Percentiles rank a stretch among this genome's conserved stretches.
Conservation (phyloP, 2,113 vertebrate genomes). For the Neogobius melanostomus region DNA sequence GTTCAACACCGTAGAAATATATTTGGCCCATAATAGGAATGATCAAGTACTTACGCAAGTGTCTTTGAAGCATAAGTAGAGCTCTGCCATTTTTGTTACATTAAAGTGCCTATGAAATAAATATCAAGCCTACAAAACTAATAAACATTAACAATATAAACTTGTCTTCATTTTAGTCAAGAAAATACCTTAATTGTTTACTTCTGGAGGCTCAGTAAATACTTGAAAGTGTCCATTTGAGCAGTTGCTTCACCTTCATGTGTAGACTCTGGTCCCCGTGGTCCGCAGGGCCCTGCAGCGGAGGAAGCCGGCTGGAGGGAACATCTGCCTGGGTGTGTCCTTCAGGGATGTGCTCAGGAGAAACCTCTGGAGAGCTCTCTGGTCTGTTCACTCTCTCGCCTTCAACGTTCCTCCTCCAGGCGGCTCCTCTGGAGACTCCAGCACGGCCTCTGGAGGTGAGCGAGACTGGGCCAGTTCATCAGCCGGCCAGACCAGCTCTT, state of each 20-base stretch:
- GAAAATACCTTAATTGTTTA: neutral
- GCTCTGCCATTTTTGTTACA: too few species aligned
- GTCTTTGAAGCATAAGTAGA: too few species aligned
- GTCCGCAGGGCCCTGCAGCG: conserved; percentile 64
- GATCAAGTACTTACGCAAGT: too few species aligned
- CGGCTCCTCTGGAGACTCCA: conserved; percentile 50
- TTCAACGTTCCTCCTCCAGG: conserved; percentile 63
- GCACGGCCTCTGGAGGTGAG: conserved; percentile 37
- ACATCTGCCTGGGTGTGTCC: conserved; percentile 66
- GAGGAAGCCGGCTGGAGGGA: conserved; percentile 55
- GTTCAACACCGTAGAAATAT: too few species aligned
- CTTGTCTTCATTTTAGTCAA: neutral
- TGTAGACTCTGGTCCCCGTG: conserved; percentile 46
- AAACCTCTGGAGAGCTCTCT: conserved; percentile 61
- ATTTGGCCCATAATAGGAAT: too few species aligned
- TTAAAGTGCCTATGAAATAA: too few species aligned
- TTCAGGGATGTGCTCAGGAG: conserved; percentile 63
- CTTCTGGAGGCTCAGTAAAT: neutral
- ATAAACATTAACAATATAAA: too few species aligned
- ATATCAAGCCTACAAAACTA: too few species aligned
- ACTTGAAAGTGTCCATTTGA: conserved; percentile 12
- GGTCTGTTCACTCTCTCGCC: conserved; percentile 64
- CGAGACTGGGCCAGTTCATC: conserved; percentile 46
- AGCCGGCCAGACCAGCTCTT: conserved; percentile 26
- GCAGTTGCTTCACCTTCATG: conserved; percentile 48